Evolutionary conservation across 2,113 vertebrate species (phyloP), one percentile per base, ranked within the genome.

Genomic region (Puma concolor): DNA sequence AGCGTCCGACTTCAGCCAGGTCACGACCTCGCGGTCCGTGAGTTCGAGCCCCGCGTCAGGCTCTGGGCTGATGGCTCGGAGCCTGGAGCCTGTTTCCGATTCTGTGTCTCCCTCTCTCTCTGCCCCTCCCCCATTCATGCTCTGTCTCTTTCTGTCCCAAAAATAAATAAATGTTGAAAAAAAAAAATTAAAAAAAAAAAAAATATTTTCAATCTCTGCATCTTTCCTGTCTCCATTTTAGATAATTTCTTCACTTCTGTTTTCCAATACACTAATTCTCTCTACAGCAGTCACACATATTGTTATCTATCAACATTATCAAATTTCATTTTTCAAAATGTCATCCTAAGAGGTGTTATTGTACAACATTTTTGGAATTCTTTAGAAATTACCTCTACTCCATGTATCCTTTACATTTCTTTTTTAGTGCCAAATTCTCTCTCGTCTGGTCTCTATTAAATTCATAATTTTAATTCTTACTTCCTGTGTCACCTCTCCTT

Each of bases 321-420:
- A 72, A 91, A 77, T 71, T 80, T 93, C 12, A 31, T 81, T 93
- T 97, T 95, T 71, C 67, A 83, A 84, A 85, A 89, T 92, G 60
- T 71, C 52, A 92, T 57, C 15, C 86, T 85, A 90, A 38, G 67
- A 97, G 4, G 23, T 71, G 10, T 27, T 91, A 80, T 12, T 41
- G n/a, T 31, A 88, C 76, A 60, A 93, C 33, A 72, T 91, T 88
- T 95, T 91, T 91, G 6, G 41, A 94, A 80, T 74, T 91, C 81
- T 90, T 95, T 86, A 85, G n/a, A 80, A 93, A 91, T 84, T 84
- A 93, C 25, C 33, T 93, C 41, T 92, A 89, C 17, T 83, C 19
- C 52, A 60, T n/a, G 29, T 72, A 76, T 71, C 19, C 36, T 94
- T 94, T 95, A 44, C 16, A 33, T 71, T 94, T 90, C 11, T 80